Percentiles rank a stretch among this genome's conserved stretches.
Conservation (phyloP, 2,797 vertebrate genomes). For the Sebastes diploproa region DNA sequence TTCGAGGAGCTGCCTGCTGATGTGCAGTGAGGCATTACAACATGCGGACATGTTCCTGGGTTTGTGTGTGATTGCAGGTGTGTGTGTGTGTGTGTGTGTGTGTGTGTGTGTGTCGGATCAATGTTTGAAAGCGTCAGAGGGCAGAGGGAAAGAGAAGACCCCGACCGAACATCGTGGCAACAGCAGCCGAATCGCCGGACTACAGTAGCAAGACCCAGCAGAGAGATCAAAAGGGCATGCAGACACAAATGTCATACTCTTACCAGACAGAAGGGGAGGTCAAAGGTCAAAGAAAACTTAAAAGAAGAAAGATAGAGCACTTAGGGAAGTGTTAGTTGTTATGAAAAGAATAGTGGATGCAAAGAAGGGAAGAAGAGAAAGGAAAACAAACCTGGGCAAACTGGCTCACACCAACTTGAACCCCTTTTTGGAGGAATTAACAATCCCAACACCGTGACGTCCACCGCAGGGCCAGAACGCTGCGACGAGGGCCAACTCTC, state of each 20-base stretch:
- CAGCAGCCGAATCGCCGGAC: constrained; percentile 13
- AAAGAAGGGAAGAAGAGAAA: constrained; percentile 19
- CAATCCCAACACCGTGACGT: not conserved
- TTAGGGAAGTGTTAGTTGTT: constrained; percentile 42
- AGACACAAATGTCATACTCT: not conserved
- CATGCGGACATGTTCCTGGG: constrained; percentile 11
- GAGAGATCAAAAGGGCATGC: constrained; percentile 39
- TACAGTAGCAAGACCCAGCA: constrained; percentile 23
- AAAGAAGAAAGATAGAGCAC: not conserved
- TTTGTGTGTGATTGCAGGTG: not conserved
- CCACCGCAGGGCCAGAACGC: constrained; percentile 53
- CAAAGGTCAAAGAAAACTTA: constrained; percentile 2
- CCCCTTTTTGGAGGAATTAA: constrained; percentile 15
- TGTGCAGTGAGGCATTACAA: constrained; percentile 16
- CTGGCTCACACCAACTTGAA: constrained; percentile 79
- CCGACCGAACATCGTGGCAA: constrained; percentile 9
- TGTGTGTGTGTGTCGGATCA: constrained; percentile 6
- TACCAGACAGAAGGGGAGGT: not conserved
- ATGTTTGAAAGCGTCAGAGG: constrained; percentile 22
- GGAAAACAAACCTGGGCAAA: constrained; percentile 63
- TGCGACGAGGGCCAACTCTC: not conserved
- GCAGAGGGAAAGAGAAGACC: not conserved
- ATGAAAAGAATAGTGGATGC: not conserved
- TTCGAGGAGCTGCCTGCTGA: constrained; percentile 8
- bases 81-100: not conserved